Conservation (phyloP, 1,140 invertebrate genomes). For the Ptiloglossa arizonensis region DNA sequence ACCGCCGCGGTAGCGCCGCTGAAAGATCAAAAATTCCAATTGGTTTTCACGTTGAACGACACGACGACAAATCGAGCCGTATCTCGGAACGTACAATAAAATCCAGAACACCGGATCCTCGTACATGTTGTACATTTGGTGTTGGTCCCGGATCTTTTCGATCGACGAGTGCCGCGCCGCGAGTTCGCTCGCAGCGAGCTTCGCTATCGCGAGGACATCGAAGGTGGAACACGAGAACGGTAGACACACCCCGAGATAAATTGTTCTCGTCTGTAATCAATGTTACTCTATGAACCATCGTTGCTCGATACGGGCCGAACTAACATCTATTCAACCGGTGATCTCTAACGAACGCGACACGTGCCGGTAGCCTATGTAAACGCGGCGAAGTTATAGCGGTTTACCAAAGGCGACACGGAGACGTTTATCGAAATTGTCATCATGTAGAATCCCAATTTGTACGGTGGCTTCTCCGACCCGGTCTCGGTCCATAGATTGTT, state of each 20-base stretch:
- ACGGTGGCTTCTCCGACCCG: constrained; percentile 78
- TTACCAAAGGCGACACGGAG: constrained; percentile 79
- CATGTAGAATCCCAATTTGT: constrained; percentile 84
- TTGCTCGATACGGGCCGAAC: too few species aligned
- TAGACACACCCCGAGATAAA: constrained; percentile 89
- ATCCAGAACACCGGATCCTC: constrained; percentile 87
- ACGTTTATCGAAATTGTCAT: constrained; percentile 82
- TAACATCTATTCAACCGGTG: too few species aligned
- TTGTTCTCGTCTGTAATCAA: constrained; percentile 73
- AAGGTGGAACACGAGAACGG: constrained; percentile 85
- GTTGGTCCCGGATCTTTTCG: constrained; percentile 85
- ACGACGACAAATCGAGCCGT: too few species aligned
- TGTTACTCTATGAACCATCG: not conserved
- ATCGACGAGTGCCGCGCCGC: constrained; percentile 69
- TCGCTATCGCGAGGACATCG: constrained; percentile 84
- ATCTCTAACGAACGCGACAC: too few species aligned
- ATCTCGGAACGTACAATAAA: constrained; percentile 86
- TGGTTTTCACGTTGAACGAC: not conserved
- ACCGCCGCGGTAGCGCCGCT: constrained; percentile 84
- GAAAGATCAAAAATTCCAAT: constrained; percentile 54
- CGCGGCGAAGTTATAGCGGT: too few species aligned
- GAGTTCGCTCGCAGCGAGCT: constrained; percentile 77
- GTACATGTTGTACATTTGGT: constrained; percentile 85
- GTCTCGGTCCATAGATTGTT: constrained; percentile 43
- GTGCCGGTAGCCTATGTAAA: too few species aligned